Base-by-base conservation (phyloP, 2,797 vertebrate genomes). In the Ctenosaura bakeri region DNA sequence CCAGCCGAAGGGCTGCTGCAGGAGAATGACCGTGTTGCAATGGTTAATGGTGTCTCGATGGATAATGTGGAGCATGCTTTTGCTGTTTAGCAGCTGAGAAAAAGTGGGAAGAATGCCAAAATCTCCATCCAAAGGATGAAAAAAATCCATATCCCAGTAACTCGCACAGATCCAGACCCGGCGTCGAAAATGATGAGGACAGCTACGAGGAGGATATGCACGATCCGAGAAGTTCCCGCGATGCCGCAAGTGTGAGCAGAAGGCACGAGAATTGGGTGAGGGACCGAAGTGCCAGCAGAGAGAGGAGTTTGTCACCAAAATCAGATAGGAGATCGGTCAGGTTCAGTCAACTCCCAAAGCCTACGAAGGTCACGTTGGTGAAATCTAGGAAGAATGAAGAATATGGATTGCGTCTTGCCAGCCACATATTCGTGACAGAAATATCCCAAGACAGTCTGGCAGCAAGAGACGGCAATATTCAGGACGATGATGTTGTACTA, bases 31-130 rank as follows among this genome's bases (percentile, higher is more conserved):
- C 98, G 99, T 93, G 99, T 99, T 85, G 98, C 99, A 77, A 99
- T 99, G 99, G 99, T 99, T 97, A 99, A 99, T 93, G 98, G 98
- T 4, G 99, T 99, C 96, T 99, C 99, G 54, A 99, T 99, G 99
- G 99, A 99, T 97, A 99, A 99, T 32, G 99, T 99, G 85, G 99
- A 99, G 91, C 99, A 99, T 20, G 99, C 99, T 0, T 99, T 99
- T 94, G 99, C 99, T 87, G 99, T 99, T 92, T 99, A 99, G 96
- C 99, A 99, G 95, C 97, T 99, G 94, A 98, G 99, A 92, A 99
- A 99, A 97, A 99, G 99, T 95, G 99, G 99, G 89, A 99, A 99
- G 98, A 98, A 99, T 96, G 99, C 99, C 97, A 99, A 99, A 98
- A 99, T 99, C 88, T n/a, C 99, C 90, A 99, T 99, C 96, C 98